These are phyloP conservation scores for Hanleya hanleyi DNA, from an alignment of 2,888 invertebrate species.

Conservation along the genomic window DNA sequence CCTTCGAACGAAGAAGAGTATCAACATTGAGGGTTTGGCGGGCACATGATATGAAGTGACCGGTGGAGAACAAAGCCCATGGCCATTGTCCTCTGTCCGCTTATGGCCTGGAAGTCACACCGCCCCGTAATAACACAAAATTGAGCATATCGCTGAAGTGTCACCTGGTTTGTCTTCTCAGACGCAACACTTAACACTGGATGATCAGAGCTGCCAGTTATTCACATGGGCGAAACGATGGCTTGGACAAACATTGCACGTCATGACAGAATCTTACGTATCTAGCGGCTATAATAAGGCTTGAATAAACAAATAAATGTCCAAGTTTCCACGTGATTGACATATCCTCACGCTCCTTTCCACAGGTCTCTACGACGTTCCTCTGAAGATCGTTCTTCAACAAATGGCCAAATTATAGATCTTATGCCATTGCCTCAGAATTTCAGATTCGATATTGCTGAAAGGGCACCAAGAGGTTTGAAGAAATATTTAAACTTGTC, in stretches of 20 bases:
- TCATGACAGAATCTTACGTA: background rate
- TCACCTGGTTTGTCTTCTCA: background rate
- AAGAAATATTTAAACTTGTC: too few relatives aligned
- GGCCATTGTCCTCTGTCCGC: background rate
- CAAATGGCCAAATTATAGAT: too few relatives aligned
- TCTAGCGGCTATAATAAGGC: background rate
- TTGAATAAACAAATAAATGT: background rate
- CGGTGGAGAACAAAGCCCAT: background rate
- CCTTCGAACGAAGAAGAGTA: background rate
- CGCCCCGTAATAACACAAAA: background rate
- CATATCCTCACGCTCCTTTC: background rate
- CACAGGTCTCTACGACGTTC: too few relatives aligned
- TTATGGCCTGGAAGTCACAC: background rate
- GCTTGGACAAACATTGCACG: background rate
- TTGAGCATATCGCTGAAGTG: background rate
- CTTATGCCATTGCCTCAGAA: too few relatives aligned
- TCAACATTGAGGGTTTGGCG: slow-evolving; percentile 1
- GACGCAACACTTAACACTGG: background rate
- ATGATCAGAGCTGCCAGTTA: background rate
- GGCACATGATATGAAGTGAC: slow-evolving; percentile 4
- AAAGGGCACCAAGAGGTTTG: too few relatives aligned
- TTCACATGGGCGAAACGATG: background rate
- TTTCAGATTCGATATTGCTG: too few relatives aligned
- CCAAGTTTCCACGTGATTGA: background rate
- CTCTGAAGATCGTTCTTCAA: too few relatives aligned